Conservation (phyloP, 2,888 invertebrate genomes). For the Meliscaeva auricollis region DNA sequence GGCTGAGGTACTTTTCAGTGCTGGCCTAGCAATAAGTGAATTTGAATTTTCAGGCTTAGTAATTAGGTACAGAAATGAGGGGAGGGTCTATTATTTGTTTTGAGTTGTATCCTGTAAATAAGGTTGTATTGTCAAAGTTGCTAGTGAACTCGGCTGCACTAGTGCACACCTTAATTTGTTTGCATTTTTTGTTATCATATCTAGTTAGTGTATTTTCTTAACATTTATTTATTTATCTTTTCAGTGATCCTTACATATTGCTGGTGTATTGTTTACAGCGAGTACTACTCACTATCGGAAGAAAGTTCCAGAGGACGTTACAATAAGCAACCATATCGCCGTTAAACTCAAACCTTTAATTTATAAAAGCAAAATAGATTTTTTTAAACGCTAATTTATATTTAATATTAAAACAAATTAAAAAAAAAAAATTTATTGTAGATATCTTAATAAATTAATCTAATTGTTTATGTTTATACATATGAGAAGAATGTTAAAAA, state of each 20-base stretch:
- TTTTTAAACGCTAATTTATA: slow-evolving; percentile 39
- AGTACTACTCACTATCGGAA: slow-evolving; percentile 89
- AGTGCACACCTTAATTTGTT: too few relatives aligned
- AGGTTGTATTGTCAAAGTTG: too few relatives aligned
- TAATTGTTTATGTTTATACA: slow-evolving; percentile 12
- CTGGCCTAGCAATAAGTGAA: too few relatives aligned
- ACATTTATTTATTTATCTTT: slow-evolving; percentile 82
- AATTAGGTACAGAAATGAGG: too few relatives aligned
- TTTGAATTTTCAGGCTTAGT: too few relatives aligned
- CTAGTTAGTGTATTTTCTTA: too few relatives aligned
- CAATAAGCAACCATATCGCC: slow-evolving; percentile 88
- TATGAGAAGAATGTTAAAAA: background rate
- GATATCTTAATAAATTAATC: background rate
- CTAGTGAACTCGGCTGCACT: too few relatives aligned
- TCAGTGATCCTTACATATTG: slow-evolving; percentile 91
- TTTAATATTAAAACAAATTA: slow-evolving; percentile 40
- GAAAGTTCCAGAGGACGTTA: slow-evolving; percentile 90
- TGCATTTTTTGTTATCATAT: too few relatives aligned
- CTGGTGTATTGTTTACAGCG: slow-evolving; percentile 94
- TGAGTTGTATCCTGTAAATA: too few relatives aligned
- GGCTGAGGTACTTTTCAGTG: too few relatives aligned
- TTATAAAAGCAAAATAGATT: background rate
- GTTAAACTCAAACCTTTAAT: slow-evolving; percentile 77
- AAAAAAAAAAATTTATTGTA: slow-evolving; percentile 15
- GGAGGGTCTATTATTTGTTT: too few relatives aligned